Evolutionary conservation across 2,113 vertebrate genomes (phyloP).

Genomic region (Chionis minor): DNA sequence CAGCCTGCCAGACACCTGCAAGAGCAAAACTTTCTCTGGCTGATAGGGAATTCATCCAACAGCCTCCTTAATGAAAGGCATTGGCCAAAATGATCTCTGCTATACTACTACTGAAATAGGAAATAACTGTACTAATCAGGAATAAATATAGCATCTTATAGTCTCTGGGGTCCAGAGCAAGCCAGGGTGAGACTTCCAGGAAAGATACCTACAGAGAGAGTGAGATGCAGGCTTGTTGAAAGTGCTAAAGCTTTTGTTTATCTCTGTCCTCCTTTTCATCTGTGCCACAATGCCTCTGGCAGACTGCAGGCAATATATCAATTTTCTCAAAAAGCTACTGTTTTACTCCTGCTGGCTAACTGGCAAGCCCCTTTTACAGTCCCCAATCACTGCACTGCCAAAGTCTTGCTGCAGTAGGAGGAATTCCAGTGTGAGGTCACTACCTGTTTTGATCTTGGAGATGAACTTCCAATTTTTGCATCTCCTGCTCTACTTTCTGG

Average conservation of each 20-base stretch:
- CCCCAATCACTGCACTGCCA: not conserved
- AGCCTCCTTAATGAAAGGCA: not conserved
- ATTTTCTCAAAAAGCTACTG: not conserved
- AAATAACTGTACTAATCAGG: not conserved
- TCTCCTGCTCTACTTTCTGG: conserved; percentile 74
- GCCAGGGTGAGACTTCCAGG: not conserved
- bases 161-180: not conserved
- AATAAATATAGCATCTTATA: not conserved
- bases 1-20: not conserved
- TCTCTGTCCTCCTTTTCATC: not conserved
- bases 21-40: not conserved
- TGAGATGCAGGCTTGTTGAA: not conserved
- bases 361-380: not conserved
- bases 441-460: conserved; percentile 88
- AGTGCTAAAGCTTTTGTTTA: not conserved
- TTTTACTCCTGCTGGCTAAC: not conserved
- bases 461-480: conserved; percentile 73
- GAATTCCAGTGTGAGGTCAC: not conserved
- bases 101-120: not conserved
- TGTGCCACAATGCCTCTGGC: not conserved
- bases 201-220: not conserved
- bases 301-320: not conserved
- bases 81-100: not conserved
- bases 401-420: not conserved
- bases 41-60: not conserved